phyloP scores from a whole-genome alignment of 1,140 invertebrate species.

The Uloborus diversus region DNA sequence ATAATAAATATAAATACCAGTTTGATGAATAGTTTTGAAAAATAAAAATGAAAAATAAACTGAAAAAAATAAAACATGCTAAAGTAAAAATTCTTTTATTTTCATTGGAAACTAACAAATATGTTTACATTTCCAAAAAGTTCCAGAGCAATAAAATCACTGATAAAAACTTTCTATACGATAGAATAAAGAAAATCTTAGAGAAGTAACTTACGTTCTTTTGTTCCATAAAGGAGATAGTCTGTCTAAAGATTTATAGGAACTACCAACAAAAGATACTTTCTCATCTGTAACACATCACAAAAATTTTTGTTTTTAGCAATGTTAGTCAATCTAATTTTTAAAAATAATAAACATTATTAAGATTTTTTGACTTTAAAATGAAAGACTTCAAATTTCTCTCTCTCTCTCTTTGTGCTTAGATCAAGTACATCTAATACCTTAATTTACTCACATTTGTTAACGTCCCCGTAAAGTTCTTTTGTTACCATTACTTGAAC shows the following conservation, averaged over 20 bases:
- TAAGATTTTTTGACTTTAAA: background rate
- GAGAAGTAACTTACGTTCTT: constrained; percentile 23
- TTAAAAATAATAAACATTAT: too few species aligned
- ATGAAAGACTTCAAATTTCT: too few species aligned
- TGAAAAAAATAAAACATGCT: too few species aligned
- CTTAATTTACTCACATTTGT: constrained; percentile 2
- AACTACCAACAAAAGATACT: constrained; percentile 15
- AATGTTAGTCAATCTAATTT: background rate
- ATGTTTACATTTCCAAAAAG: too few species aligned
- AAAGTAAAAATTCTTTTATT: too few species aligned
- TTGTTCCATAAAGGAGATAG: constrained; percentile 21
- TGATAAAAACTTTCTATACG: too few species aligned
- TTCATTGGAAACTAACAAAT: too few species aligned
- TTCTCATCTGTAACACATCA: background rate
- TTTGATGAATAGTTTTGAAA: too few species aligned
- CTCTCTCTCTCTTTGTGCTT: background rate
- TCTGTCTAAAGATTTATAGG: constrained; percentile 9
- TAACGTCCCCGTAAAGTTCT: constrained; percentile 18
- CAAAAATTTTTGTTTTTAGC: background rate
- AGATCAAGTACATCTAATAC: background rate
- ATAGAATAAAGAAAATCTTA: too few species aligned
- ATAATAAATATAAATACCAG: too few species aligned
- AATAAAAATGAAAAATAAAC: too few species aligned
- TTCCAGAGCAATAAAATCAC: too few species aligned
- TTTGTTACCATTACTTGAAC: constrained; percentile 5